Conservation (phyloP, 2,113 vertebrate genomes). For the Parus major region DNA sequence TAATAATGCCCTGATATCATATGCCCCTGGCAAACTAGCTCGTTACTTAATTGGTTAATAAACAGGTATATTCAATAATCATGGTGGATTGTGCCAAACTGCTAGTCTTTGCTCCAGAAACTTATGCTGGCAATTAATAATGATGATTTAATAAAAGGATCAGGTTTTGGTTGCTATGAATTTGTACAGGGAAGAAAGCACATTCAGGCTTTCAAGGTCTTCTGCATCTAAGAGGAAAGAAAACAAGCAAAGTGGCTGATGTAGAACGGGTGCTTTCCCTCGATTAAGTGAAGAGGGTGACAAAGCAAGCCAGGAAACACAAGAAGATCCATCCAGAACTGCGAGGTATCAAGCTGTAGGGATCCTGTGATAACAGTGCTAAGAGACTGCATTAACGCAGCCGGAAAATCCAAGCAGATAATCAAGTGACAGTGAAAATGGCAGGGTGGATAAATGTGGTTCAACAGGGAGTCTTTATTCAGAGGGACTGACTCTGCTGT, state of each 20-base stretch:
- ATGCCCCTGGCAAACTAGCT: not conserved
- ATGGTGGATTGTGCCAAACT: not conserved
- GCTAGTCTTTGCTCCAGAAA: conserved; percentile 13
- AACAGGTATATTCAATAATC: conserved; percentile 16
- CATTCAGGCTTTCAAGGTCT: not conserved
- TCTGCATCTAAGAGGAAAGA: not conserved
- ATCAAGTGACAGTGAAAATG: conserved; percentile 61
- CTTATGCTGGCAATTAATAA: not conserved
- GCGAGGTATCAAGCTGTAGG: not conserved
- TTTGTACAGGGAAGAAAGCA: not conserved
- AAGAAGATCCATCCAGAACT: not conserved
- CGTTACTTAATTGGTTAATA: conserved; percentile 26
- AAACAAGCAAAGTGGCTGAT: not conserved
- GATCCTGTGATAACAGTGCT: conserved; percentile 5
- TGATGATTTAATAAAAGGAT: not conserved
- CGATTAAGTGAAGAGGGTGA: not conserved
- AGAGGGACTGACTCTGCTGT: not conserved
- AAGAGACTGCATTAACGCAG: conserved; percentile 36
- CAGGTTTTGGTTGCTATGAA: not conserved
- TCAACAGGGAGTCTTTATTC: conserved; percentile 53
- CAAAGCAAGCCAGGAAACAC: not conserved
- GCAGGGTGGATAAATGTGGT: conserved; percentile 41
- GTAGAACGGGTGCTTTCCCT: not conserved
- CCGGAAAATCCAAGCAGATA: conserved; percentile 49
- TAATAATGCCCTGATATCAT: not conserved